Evolutionary conservation across 2,113 vertebrate genomes (phyloP).

Genomic region (Furnarius figulus): DNA sequence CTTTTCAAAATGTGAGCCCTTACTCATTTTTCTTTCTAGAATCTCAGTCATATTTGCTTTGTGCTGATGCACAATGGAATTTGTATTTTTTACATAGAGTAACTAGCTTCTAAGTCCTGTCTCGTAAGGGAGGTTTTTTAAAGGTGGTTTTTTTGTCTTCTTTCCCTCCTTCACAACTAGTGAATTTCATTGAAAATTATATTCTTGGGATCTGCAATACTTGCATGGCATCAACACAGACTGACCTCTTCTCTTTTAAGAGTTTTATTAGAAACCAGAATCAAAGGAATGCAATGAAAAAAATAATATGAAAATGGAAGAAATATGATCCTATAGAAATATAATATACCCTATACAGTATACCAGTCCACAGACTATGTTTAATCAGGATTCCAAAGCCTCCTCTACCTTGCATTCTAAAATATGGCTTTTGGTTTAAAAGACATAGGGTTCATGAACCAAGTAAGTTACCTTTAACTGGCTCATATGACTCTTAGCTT

Average conservation of each 20-base stretch:
- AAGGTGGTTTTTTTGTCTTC: neutral
- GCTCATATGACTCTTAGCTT: neutral
- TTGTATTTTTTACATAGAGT: neutral
- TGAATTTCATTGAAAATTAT: neutral
- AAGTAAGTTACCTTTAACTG: neutral
- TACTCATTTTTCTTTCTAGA: neutral
- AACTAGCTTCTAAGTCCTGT: neutral
- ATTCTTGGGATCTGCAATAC: neutral
- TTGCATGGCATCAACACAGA: neutral
- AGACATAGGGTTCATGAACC: neutral
- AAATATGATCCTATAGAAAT: neutral
- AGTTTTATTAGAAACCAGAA: neutral
- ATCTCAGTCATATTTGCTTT: neutral
- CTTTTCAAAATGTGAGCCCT: neutral
- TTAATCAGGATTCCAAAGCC: neutral
- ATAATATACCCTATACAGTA: neutral
- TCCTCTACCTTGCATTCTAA: neutral
- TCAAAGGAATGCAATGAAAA: neutral
- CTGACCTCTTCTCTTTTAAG: neutral
- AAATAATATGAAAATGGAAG: neutral
- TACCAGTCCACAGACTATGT: neutral
- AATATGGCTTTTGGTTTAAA: neutral
- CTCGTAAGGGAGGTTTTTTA: neutral
- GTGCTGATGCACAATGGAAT: neutral
- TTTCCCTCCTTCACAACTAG: neutral